These are phyloP conservation scores for Scophthalmus maximus DNA, from an alignment of 2,113 vertebrate species.

Conservation along the genomic window DNA sequence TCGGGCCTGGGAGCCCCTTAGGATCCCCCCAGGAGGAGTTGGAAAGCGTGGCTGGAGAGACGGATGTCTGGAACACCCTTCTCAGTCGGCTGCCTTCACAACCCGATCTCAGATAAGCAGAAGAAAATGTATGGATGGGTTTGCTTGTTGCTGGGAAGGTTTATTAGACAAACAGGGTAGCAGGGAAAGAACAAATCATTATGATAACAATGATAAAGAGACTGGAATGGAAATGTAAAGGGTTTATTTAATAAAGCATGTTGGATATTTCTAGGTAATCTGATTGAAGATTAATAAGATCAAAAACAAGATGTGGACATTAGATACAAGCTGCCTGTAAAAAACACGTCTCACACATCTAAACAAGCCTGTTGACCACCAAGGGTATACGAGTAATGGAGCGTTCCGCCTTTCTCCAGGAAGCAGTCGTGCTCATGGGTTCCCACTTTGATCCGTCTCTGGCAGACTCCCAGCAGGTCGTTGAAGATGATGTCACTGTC, in stretches of 20 bases:
- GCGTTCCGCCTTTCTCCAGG: slow-evolving; percentile 43
- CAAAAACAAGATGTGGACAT: too few species aligned
- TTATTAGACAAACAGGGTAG: too few species aligned
- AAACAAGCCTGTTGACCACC: neutral
- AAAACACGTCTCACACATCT: neutral
- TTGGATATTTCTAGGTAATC: neutral
- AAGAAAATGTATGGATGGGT: too few species aligned
- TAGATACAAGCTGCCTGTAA: neutral
- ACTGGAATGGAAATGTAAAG: neutral
- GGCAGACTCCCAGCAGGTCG: slow-evolving; percentile 55
- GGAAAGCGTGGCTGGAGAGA: too few species aligned
- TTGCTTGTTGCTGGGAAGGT: too few species aligned
- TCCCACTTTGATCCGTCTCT: slow-evolving; percentile 34
- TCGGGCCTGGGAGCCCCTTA: too few species aligned
- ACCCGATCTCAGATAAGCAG: too few species aligned
- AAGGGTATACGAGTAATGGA: slow-evolving; percentile 56
- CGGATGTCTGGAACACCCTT: too few species aligned
- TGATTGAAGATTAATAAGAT: too few species aligned
- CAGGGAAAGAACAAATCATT: neutral
- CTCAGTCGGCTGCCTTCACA: too few species aligned
- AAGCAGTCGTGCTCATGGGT: slow-evolving; percentile 42
- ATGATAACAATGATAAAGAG: neutral
- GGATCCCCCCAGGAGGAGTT: too few species aligned
- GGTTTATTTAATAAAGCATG: neutral
- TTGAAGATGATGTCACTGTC: slow-evolving; percentile 33